Percentiles rank a stretch among this genome's conserved stretches.
Conservation (phyloP, 2,797 vertebrate genomes). For the Anguilla megastoma region DNA sequence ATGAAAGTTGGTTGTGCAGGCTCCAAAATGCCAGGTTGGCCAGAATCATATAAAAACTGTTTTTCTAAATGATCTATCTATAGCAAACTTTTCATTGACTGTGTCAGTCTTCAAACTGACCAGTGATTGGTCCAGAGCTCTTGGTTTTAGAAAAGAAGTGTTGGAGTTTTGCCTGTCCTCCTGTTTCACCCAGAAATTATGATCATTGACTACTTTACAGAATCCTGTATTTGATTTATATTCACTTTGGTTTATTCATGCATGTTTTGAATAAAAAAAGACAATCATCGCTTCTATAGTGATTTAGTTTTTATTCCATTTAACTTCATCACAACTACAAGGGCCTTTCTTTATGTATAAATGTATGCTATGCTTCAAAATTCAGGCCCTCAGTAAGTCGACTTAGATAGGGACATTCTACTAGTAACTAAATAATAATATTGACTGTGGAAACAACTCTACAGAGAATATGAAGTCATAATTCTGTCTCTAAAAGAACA, state of each 20-base stretch:
- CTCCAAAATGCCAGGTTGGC: not conserved
- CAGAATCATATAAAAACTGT: not conserved
- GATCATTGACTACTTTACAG: not conserved
- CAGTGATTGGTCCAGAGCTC: not conserved
- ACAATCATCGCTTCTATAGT: not conserved
- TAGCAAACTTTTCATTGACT: not conserved
- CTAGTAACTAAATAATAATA: conserved; percentile 1
- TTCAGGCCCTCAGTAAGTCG: not conserved
- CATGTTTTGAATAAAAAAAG: not conserved
- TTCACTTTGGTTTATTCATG: not conserved
- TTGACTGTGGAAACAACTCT: not conserved
- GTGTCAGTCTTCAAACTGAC: not conserved
- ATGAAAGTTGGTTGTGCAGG: not conserved
- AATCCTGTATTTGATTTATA: not conserved
- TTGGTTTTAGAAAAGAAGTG: not conserved
- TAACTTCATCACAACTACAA: not conserved
- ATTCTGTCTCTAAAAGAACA: conserved; percentile 42
- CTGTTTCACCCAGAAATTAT: not conserved
- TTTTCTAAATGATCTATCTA: not conserved
- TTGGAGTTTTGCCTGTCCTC: not conserved
- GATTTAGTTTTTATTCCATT: not conserved
- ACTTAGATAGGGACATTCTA: not conserved
- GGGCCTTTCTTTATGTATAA: not conserved
- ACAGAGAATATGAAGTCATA: conserved; percentile 41
- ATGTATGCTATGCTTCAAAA: not conserved